These are phyloP conservation scores for Palaemon carinicauda DNA, from an alignment of 1,140 invertebrate genomes.

Conservation along the genomic window DNA sequence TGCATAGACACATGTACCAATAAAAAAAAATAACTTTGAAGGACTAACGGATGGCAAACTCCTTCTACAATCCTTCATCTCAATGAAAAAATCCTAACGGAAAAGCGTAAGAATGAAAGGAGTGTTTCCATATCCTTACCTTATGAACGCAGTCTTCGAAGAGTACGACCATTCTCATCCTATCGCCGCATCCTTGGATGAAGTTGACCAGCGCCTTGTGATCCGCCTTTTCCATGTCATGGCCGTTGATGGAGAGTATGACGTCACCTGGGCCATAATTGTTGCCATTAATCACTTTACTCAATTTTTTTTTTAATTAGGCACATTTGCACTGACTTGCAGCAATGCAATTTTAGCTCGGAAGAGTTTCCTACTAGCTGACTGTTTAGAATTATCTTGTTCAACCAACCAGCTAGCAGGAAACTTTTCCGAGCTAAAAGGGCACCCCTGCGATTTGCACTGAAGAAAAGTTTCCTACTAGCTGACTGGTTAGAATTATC, in stretches of 20 bases:
- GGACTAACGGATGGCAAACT: not conserved
- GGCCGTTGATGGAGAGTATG: slow-evolving; percentile 92
- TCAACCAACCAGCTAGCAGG: too few species aligned
- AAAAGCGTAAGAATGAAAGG: too few species aligned
- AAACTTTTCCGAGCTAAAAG: too few species aligned
- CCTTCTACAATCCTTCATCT: slow-evolving; percentile 60
- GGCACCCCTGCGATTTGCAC: too few species aligned
- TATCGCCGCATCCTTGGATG: slow-evolving; percentile 86
- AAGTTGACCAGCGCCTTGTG: slow-evolving; percentile 90
- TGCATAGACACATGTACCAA: not conserved
- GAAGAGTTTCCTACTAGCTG: too few species aligned
- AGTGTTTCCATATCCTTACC: slow-evolving; percentile 71
- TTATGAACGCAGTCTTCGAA: slow-evolving; percentile 95
- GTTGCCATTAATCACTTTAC: not conserved
- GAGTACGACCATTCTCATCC: slow-evolving; percentile 93
- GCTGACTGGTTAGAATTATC: too few species aligned
- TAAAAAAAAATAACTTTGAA: not conserved
- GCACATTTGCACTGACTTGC: too few species aligned
- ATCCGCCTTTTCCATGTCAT: slow-evolving; percentile 89
- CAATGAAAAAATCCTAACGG: too few species aligned
- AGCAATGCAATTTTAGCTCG: too few species aligned
- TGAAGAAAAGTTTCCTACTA: too few species aligned
- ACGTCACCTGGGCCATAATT: slow-evolving; percentile 75
- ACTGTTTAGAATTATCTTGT: too few species aligned
- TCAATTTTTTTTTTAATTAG: too few species aligned